Conservation (phyloP, 2,797 vertebrate genomes). For the Microctenopoma steveboyesi region DNA sequence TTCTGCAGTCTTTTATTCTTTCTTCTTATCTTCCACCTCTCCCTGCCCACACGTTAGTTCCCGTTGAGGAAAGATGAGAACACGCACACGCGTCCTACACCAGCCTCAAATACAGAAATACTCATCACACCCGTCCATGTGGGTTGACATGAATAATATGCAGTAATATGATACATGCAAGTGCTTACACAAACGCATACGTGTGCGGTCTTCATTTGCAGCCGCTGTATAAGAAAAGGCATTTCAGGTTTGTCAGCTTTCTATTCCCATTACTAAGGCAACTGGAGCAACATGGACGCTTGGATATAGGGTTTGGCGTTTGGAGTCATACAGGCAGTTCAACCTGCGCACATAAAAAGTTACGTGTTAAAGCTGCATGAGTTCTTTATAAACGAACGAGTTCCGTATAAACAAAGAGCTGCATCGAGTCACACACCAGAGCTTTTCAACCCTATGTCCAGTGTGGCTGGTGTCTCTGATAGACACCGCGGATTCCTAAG, state of each 20-base stretch:
- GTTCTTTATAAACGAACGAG: no score
- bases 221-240: slow-evolving; percentile 16
- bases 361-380: slow-evolving; percentile 5
- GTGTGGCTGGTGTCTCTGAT: neutral
- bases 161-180: slow-evolving; percentile 28
- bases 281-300: slow-evolving; percentile 28
- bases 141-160: slow-evolving; percentile 26
- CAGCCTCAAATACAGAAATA: slow-evolving; percentile 57
- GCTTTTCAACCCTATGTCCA: neutral
- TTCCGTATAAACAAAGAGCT: slow-evolving; percentile 20
- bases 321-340: neutral
- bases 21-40: slow-evolving; percentile 3
- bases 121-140: slow-evolving; percentile 36
- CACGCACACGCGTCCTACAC: slow-evolving; percentile 22
- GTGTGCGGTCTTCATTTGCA: slow-evolving; percentile 10
- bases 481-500: neutral
- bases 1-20: slow-evolving; percentile 10
- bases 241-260: slow-evolving; percentile 65
- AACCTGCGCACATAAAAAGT: neutral
- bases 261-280: slow-evolving; percentile 38
- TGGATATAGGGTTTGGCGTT: neutral
- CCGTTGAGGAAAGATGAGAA: slow-evolving; percentile 28
- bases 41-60: slow-evolving; percentile 20
- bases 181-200: slow-evolving; percentile 25
- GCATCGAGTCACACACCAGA: neutral